Evolutionary conservation across 2,797 vertebrate species (phyloP).

Genomic region (Alfaro cultratus): DNA sequence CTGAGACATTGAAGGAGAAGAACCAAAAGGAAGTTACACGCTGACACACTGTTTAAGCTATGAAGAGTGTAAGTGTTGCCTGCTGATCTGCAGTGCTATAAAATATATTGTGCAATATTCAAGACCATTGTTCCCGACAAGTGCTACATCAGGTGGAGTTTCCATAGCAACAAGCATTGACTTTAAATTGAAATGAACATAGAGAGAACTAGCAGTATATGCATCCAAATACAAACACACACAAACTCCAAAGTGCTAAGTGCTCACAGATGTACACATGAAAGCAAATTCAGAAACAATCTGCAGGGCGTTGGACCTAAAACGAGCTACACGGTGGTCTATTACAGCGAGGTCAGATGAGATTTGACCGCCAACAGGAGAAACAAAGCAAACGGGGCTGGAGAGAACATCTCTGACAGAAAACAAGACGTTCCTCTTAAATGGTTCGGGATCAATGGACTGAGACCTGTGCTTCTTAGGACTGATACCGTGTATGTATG

Average conservation of each 20-base stretch:
- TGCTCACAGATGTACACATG: conserved; percentile 14
- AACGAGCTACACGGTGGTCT: conserved; percentile 65
- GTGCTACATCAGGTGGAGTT: conserved; percentile 71
- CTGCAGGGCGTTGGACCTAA: conserved; percentile 37
- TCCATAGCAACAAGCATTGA: conserved; percentile 82
- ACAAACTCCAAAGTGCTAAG: conserved; percentile 44
- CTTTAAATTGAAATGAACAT: conserved; percentile 77
- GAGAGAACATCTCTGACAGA: conserved; percentile 75
- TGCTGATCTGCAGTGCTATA: conserved; percentile 51
- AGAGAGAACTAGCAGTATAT: conserved; percentile 47
- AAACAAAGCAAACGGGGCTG: conserved; percentile 57
- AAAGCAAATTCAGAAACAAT: conserved; percentile 61
- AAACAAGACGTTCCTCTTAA: conserved; percentile 79
- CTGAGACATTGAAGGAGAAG: conserved; percentile 34
- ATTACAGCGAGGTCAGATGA: conserved; percentile 68
- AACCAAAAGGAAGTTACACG: conserved; percentile 29
- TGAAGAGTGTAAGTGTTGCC: conserved; percentile 55
- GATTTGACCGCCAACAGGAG: conserved; percentile 59
- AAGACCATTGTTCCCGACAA: conserved; percentile 69
- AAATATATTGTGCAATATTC: conserved; percentile 69
- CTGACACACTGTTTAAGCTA: conserved; percentile 21
- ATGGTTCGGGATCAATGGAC: conserved; percentile 77
- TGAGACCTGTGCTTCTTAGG: conserved; percentile 72
- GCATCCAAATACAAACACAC: conserved; percentile 50
- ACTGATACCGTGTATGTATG: conserved; percentile 36